A percentile compares a stretch with the other conserved stretches of the same genome.
phyloP scores from a whole-genome alignment of 2,888 invertebrate species.

The Leucania comma region DNA sequence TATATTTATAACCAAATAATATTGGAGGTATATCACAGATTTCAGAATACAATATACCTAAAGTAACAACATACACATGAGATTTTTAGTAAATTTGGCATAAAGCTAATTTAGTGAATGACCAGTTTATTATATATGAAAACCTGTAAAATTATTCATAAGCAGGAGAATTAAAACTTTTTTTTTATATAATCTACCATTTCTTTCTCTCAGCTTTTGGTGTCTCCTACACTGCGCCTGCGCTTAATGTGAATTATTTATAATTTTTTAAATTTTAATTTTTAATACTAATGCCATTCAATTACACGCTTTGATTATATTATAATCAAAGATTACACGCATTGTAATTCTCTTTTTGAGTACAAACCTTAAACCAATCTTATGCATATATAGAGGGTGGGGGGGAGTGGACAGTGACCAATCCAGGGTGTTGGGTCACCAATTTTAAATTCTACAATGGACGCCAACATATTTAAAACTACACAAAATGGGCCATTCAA shows the following conservation, averaged over 20 bases:
- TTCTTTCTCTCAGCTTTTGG: background rate
- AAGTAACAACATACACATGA: slow-evolving; percentile 13
- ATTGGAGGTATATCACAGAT: slow-evolving; percentile 47
- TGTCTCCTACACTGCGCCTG: background rate
- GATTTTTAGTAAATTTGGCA: slow-evolving; percentile 12
- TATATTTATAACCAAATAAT: slow-evolving; percentile 12
- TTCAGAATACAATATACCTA: slow-evolving; percentile 35
- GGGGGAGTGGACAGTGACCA: too few relatives aligned
- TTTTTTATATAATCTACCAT: background rate
- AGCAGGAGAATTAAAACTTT: background rate
- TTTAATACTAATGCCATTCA: background rate
- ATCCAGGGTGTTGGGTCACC: too few relatives aligned
- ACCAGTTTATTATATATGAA: background rate
- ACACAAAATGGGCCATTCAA: too few relatives aligned
- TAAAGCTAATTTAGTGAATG: background rate
- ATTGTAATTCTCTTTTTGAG: background rate
- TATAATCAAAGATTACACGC: too few relatives aligned
- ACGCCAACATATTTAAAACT: too few relatives aligned
- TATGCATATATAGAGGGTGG: too few relatives aligned
- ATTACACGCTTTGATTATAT: too few relatives aligned
- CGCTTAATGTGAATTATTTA: background rate
- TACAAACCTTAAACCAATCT: slow-evolving; percentile 8
- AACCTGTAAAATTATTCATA: background rate
- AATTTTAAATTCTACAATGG: too few relatives aligned
- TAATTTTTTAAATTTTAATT: background rate